Evolutionary conservation across 1,140 invertebrate species (phyloP).

Genomic region (Heliconius eleuchia): DNA sequence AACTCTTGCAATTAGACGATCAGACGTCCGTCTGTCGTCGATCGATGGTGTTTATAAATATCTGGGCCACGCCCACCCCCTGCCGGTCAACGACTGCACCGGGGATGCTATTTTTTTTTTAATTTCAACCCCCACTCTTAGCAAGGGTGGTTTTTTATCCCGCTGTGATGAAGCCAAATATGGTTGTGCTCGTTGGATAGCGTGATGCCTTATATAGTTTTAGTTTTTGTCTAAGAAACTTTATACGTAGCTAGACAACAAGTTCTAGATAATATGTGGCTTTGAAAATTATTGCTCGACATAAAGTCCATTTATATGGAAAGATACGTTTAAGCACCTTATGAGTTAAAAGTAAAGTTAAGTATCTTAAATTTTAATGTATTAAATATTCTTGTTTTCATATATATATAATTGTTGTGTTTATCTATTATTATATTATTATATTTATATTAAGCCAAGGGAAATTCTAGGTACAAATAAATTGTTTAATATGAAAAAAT

Average conservation of each 20-base stretch:
- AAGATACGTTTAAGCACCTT: neutral
- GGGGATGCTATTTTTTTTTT: conserved; percentile 5
- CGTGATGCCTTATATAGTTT: neutral
- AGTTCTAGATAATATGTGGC: neutral
- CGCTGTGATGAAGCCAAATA: conserved; percentile 8
- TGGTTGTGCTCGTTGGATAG: neutral
- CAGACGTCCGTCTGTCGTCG: conserved; percentile 39
- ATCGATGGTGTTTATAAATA: conserved; percentile 53
- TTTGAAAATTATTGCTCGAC: neutral
- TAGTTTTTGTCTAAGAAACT: conserved; percentile 3
- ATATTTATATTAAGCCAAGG: no score
- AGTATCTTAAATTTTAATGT: no score
- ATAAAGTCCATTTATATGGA: no score
- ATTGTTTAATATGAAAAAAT: no score
- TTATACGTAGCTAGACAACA: neutral
- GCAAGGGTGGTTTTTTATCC: conserved; percentile 8
- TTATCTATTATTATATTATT: no score
- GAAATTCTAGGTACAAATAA: no score
- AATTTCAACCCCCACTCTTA: neutral
- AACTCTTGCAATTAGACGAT: conserved; percentile 15
- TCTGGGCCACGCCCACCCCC: conserved; percentile 37
- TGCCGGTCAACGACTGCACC: conserved; percentile 38
- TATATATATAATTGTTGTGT: no score
- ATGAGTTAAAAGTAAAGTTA: neutral
- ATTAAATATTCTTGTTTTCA: no score